Evolutionary conservation across 2,113 vertebrate genomes (phyloP), one percentile per base, ranked within the genome.

Genomic region (Scortum barcoo): DNA sequence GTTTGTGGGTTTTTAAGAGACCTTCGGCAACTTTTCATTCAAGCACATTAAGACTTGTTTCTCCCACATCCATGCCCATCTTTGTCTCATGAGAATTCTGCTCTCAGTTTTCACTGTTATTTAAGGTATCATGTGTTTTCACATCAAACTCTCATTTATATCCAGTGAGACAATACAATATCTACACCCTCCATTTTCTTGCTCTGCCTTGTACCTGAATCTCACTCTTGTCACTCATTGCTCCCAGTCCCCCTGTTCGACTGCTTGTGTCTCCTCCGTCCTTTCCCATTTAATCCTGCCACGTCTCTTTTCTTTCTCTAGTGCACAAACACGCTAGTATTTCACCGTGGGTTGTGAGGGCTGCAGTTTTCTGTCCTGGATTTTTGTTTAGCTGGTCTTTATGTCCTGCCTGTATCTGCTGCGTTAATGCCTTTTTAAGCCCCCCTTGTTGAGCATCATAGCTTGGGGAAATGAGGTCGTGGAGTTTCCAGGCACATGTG

Each of bases 341-440:
- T 84, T 78, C 78, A 70, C 81, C 65, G 74, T 73, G 68, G 70
- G 60, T 86, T 63, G 58, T 48, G 80, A 80, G 30, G 40, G 42
- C 56, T 67, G 76, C 80, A 80, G 33, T 73, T 72, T 73, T 81
- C 48, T 63, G 28, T 30, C 1, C 30, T 63, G 10, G n/a, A 26
- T 81, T 69, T 57, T 70, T 83, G 71, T 80, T 51, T 61, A 36
- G 76, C 57, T 50, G 44, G 20, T 53, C 76, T 77, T 69, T 66
- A 69, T 66, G 53, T 83, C 57, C 83, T 62, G 7, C 22, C 46
- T 76, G 51, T 71, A 68, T 79, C 65, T 56, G 60, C 42, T 68
- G 58, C 0, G 6, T 56, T 42, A 28, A 76, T 65, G 28, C 28
- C 60, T 83, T 69, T 85, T 66, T 61, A 65, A 40, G 33, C 26